Conservation (phyloP, 2,888 invertebrate species). For the Mesorhabditis spiculigera region DNA sequence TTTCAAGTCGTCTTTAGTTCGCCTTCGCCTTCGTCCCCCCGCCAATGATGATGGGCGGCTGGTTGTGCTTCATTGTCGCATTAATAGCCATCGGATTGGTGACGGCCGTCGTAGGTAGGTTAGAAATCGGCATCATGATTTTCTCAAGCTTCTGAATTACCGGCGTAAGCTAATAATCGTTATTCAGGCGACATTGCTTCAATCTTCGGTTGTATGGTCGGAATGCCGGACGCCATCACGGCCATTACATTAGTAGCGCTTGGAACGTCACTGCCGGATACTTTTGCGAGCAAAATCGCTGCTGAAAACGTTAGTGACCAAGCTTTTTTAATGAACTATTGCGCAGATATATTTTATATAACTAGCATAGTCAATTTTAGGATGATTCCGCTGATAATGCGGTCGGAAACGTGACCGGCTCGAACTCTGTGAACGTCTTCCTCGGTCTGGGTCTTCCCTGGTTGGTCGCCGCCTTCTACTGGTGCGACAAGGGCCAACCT, state of each 20-base stretch:
- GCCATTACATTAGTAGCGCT: constrained; percentile 67
- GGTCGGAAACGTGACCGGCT: constrained; percentile 69
- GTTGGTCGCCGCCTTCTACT: constrained; percentile 66
- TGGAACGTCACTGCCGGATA: constrained; percentile 68
- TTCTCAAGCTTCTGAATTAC: background rate
- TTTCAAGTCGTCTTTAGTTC: constrained; percentile 37
- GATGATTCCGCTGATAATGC: constrained; percentile 68
- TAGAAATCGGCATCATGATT: background rate
- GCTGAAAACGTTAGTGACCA: constrained; percentile 60
- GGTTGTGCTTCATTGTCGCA: constrained; percentile 66
- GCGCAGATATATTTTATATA: too few relatives aligned
- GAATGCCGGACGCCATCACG: constrained; percentile 61
- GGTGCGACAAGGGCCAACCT: constrained; percentile 59
- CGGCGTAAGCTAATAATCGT: background rate
- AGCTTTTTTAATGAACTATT: too few relatives aligned
- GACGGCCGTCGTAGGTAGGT: constrained; percentile 65
- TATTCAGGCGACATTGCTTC: constrained; percentile 60
- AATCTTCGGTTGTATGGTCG: constrained; percentile 67
- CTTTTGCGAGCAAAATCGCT: constrained; percentile 67
- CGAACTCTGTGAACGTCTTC: constrained; percentile 69
- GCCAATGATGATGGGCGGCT: constrained; percentile 65
- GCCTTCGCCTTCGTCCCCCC: constrained; percentile 66
- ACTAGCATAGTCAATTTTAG: constrained; percentile 33
- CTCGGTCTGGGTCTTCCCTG: constrained; percentile 68
- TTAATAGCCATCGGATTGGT: constrained; percentile 65